These are phyloP conservation scores for Acanthis flammea DNA, from an alignment of 2,797 vertebrate species.

Conservation along the genomic window DNA sequence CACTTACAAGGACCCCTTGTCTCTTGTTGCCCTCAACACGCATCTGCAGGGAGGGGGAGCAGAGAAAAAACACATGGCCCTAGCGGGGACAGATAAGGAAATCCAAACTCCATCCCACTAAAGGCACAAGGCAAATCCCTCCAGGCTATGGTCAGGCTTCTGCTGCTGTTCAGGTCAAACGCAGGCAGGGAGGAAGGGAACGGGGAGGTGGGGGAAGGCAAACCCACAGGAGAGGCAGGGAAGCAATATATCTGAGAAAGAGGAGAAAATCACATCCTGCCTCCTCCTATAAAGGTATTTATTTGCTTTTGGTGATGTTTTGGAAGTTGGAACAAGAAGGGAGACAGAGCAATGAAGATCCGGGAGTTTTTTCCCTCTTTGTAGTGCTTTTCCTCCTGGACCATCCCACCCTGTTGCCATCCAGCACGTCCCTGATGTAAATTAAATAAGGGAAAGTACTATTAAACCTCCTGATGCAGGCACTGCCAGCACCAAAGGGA, in stretches of 20 bases:
- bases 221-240: not conserved
- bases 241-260: not conserved
- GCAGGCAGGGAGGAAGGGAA: not conserved
- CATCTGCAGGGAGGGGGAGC: constrained; percentile 3
- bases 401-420: not conserved
- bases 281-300: not conserved
- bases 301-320: not conserved
- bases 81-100: constrained; percentile 29
- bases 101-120: not conserved
- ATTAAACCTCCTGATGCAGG: not conserved
- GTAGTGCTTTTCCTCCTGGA: not conserved
- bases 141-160: not conserved
- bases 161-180: not conserved
- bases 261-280: not conserved
- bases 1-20: constrained; percentile 62
- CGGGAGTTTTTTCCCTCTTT: not conserved
- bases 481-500: not conserved
- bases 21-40: constrained; percentile 9
- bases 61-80: constrained; percentile 56
- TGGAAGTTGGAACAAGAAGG: not conserved
- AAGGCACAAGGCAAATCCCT: constrained; percentile 40
- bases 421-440: constrained; percentile 10
- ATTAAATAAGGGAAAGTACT: constrained; percentile 23
- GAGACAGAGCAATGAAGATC: not conserved
- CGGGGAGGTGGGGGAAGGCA: not conserved